Percentiles rank a stretch among this genome's conserved stretches.
Evolutionary conservation across 2,113 vertebrate genomes (phyloP).

Genomic region (Paedocypris sp.): DNA sequence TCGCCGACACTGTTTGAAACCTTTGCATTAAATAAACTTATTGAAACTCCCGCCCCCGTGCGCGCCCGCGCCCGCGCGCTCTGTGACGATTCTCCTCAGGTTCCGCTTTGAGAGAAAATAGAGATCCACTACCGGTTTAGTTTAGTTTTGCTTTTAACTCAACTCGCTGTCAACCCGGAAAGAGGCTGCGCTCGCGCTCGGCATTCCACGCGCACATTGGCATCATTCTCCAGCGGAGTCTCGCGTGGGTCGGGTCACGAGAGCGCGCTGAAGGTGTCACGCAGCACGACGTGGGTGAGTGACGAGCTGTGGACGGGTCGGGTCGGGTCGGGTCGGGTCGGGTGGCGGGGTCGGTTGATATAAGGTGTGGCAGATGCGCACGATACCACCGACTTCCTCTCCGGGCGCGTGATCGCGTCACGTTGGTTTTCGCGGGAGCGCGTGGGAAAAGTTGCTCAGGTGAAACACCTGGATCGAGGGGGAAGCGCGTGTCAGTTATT

Average conservation of each 20-base stretch:
- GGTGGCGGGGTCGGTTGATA: slow-evolving; percentile 1
- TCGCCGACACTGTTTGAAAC: no score
- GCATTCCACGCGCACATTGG: not conserved
- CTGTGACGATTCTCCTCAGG: not conserved
- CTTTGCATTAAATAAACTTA: no score
- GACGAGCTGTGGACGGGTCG: slow-evolving; percentile 2
- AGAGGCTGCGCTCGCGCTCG: slow-evolving; percentile 15
- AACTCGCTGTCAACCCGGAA: slow-evolving; percentile 33
- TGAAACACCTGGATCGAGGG: slow-evolving; percentile 8
- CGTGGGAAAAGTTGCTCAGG: not conserved
- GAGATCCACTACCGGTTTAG: slow-evolving; percentile 33
- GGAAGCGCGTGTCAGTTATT: no score
- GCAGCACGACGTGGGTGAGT: slow-evolving; percentile 16
- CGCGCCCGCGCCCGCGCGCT: no score
- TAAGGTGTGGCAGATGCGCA: slow-evolving; percentile 32
- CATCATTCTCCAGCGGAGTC: no score
- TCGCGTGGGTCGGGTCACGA: not conserved
- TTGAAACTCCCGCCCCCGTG: no score
- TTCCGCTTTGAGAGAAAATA: slow-evolving; percentile 32
- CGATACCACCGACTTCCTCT: not conserved
- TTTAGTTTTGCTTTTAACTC: slow-evolving; percentile 35
- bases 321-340: no score
- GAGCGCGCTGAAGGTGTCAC: not conserved
- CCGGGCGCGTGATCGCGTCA: not conserved
- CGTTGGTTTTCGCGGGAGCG: not conserved